phyloP scores from a whole-genome alignment of 2,797 vertebrate species.

The Myotis planiceps region DNA sequence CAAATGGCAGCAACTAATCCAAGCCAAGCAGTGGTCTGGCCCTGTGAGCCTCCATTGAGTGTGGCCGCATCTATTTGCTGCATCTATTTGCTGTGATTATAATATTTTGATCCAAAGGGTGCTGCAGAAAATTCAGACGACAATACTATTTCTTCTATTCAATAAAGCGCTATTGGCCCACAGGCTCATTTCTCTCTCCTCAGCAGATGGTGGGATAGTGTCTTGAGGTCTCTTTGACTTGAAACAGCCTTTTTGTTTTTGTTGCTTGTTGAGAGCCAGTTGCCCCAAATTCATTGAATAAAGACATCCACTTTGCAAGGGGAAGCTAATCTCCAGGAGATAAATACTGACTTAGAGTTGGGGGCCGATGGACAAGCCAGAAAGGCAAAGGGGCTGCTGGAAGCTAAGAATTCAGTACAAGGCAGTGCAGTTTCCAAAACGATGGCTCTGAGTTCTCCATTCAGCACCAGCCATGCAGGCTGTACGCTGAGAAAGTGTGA shows the following conservation, averaged over 20 bases:
- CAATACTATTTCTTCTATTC: slow-evolving; percentile 75
- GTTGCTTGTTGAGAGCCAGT: slow-evolving; percentile 77
- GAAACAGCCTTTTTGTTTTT: slow-evolving; percentile 79
- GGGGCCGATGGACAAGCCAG: slow-evolving; percentile 64
- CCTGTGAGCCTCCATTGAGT: slow-evolving; percentile 75
- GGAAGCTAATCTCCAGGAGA: slow-evolving; percentile 67
- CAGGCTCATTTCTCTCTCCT: slow-evolving; percentile 75
- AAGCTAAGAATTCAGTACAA: slow-evolving; percentile 72
- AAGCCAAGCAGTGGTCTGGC: slow-evolving; percentile 59
- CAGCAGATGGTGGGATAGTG: slow-evolving; percentile 82
- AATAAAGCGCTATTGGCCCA: slow-evolving; percentile 69
- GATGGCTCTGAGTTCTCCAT: slow-evolving; percentile 67
- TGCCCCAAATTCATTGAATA: slow-evolving; percentile 70
- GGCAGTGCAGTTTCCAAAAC: slow-evolving; percentile 65
- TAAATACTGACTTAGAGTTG: slow-evolving; percentile 71
- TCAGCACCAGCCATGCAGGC: slow-evolving; percentile 73
- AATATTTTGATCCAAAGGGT: slow-evolving; percentile 82
- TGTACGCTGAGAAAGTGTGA: slow-evolving; percentile 76
- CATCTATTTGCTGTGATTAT: slow-evolving; percentile 69
- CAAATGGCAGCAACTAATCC: slow-evolving; percentile 75
- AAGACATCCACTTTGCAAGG: slow-evolving; percentile 75
- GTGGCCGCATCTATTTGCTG: slow-evolving; percentile 62
- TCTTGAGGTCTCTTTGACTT: slow-evolving; percentile 78
- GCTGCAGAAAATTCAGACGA: slow-evolving; percentile 75
- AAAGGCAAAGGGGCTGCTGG: slow-evolving; percentile 57